These are phyloP conservation scores for Coenonympha glycerion DNA, from an alignment of 2,888 invertebrate species.

Conservation along the genomic window DNA sequence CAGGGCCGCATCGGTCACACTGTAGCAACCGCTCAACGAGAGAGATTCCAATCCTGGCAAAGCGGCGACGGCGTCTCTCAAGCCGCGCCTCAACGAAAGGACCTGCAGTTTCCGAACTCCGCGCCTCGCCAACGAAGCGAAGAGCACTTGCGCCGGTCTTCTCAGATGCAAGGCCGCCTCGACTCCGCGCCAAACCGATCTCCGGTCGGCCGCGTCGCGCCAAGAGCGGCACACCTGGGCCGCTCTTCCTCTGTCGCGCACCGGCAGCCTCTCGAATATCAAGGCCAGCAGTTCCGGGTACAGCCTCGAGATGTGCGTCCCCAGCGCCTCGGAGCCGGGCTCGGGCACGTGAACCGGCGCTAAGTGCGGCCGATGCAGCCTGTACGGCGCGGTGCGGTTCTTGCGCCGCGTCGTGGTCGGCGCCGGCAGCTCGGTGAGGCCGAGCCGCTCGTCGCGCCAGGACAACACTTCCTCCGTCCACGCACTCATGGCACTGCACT, in stretches of 20 bases:
- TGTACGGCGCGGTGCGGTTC: conserved; percentile 78
- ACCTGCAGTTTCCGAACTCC: conserved; percentile 94
- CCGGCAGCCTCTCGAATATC: conserved; percentile 92
- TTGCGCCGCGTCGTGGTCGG: conserved; percentile 70
- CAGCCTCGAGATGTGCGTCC: conserved; percentile 88
- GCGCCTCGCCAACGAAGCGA: conserved; percentile 88
- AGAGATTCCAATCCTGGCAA: conserved; percentile 90
- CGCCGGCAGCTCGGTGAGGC: conserved; percentile 67
- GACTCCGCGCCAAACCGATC: conserved; percentile 95
- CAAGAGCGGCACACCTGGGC: conserved; percentile 93
- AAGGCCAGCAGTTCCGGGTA: conserved; percentile 95
- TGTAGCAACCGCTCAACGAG: conserved; percentile 94
- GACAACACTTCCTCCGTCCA: conserved; percentile 71
- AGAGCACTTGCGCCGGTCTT: conserved; percentile 87
- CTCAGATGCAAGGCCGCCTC: conserved; percentile 93
- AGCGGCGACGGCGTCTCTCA: conserved; percentile 89
- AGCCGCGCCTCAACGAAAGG: conserved; percentile 86
- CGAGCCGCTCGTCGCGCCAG: conserved; percentile 68
- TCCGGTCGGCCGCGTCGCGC: conserved; percentile 94
- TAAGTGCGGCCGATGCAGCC: conserved; percentile 80
- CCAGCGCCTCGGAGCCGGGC: conserved; percentile 68
- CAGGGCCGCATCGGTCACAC: conserved; percentile 90
- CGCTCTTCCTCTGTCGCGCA: conserved; percentile 90
- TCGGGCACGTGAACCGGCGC: conserved; percentile 64
- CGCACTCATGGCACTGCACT: conserved; percentile 70